phyloP scores from a whole-genome alignment of 1,140 invertebrate genomes.

The Theocolax elegans region DNA sequence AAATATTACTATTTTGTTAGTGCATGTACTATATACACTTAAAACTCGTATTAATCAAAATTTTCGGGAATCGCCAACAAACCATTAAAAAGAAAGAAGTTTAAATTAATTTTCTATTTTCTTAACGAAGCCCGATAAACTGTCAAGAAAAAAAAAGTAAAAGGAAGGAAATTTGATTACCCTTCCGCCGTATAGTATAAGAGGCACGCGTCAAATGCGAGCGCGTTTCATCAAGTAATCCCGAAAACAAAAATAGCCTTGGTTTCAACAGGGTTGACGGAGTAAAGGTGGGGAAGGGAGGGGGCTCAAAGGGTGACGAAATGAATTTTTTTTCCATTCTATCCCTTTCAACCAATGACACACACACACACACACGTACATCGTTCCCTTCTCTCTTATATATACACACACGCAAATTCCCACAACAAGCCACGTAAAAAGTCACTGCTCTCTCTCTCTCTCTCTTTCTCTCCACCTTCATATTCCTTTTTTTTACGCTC shows the following conservation, averaged over 20 bases:
- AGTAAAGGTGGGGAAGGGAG: background rate
- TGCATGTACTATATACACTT: too few relatives aligned
- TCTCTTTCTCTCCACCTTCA: conserved; percentile 18
- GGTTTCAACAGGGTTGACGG: background rate
- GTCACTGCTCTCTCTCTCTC: conserved; percentile 11
- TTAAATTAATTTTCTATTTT: too few relatives aligned
- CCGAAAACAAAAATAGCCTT: conserved; percentile 39
- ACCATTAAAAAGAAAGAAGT: too few relatives aligned
- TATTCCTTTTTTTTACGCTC: conserved; percentile 55
- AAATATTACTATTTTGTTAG: too few relatives aligned
- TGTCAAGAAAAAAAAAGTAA: too few relatives aligned
- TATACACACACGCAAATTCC: conserved; percentile 44
- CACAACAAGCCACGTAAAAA: conserved; percentile 48
- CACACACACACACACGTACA: background rate
- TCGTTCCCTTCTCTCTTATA: background rate
- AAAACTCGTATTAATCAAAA: too few relatives aligned
- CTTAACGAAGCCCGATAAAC: too few relatives aligned
- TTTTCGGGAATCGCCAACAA: too few relatives aligned
- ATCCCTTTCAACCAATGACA: conserved; percentile 42
- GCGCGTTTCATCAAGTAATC: conserved; percentile 17
- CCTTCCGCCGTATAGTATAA: too few relatives aligned
- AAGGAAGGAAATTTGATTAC: too few relatives aligned
- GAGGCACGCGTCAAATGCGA: too few relatives aligned
- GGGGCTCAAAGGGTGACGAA: conserved; percentile 43
- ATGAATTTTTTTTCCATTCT: conserved; percentile 51